Conservation (phyloP, 1,140 invertebrate genomes). For the Brachionus asplanchnoidis region DNA sequence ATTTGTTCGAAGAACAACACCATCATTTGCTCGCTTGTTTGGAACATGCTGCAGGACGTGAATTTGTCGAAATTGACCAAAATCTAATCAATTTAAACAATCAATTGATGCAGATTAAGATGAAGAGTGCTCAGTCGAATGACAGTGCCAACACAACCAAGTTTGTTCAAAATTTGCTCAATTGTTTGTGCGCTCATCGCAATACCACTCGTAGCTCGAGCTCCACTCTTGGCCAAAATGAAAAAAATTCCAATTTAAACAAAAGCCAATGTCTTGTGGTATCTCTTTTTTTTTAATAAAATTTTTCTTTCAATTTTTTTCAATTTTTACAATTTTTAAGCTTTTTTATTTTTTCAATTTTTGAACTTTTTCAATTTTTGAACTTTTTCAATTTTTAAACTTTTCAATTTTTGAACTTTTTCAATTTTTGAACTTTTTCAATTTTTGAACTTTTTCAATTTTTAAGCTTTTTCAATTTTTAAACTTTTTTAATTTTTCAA, state of each 20-base stretch:
- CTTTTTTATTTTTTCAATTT: background rate
- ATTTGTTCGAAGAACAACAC: constrained; percentile 41
- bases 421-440: too few relatives aligned
- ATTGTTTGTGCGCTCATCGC: constrained; percentile 13
- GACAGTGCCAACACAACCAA: background rate
- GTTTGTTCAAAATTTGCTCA: constrained; percentile 38
- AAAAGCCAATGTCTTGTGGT: background rate
- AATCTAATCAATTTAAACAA: constrained; percentile 14
- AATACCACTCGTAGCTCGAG: background rate
- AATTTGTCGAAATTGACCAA: constrained; percentile 39
- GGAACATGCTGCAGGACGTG: constrained; percentile 22
- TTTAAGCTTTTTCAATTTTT: too few relatives aligned
- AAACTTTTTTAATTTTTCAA: too few relatives aligned
- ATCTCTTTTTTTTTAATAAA: background rate
- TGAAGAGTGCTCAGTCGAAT: constrained; percentile 2
- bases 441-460: too few relatives aligned
- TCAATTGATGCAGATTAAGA: constrained; percentile 35
- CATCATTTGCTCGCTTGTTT: constrained; percentile 42
- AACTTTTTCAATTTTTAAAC: too few relatives aligned
- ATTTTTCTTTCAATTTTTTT: too few relatives aligned
- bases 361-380: too few relatives aligned
- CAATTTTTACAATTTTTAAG: too few relatives aligned
- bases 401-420: too few relatives aligned
- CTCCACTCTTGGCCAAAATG: background rate
- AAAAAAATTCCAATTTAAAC: constrained; percentile 31